Percentiles rank a stretch among this genome's conserved stretches.
phyloP scores from a whole-genome alignment of 2,797 vertebrate species.

The Chromobotia macracanthus region DNA sequence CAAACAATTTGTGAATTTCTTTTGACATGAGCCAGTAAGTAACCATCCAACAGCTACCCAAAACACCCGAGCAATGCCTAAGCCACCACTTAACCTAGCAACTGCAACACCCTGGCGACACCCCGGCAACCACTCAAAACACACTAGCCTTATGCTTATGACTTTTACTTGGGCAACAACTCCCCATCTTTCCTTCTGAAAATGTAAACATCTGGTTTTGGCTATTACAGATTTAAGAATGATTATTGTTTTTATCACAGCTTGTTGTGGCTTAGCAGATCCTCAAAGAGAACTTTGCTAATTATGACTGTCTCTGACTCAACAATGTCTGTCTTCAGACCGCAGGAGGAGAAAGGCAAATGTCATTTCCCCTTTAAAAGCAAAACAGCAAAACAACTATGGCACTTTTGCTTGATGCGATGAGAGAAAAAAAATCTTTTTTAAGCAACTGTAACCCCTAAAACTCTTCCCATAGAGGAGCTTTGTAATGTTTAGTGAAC shows the following conservation, averaged over 20 bases:
- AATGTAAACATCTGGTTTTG: neutral
- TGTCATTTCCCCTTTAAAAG: conserved; percentile 19
- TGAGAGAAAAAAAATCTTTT: neutral
- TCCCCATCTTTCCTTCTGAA: too few relatives aligned
- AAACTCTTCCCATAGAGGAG: neutral
- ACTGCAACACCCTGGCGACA: neutral
- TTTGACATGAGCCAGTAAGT: neutral
- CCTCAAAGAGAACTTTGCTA: conserved; percentile 9
- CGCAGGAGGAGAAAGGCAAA: conserved; percentile 40
- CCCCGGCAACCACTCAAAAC: neutral
- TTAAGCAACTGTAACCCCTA: neutral
- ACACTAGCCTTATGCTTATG: neutral
- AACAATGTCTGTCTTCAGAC: conserved; percentile 17
- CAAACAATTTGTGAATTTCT: neutral
- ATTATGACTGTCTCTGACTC: conserved; percentile 34
- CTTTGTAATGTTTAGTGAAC: conserved; percentile 60
- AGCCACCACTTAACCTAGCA: too few relatives aligned
- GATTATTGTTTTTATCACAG: neutral
- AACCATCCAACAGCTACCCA: neutral
- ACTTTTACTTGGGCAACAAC: too few relatives aligned
- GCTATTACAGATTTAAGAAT: too few relatives aligned
- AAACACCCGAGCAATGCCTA: neutral
- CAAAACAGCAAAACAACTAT: conserved; percentile 16
- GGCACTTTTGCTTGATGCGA: neutral
- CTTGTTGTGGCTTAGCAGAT: neutral